Percentiles rank a stretch among this genome's conserved stretches.
Conservation (phyloP, 2,888 invertebrate genomes). For the Tiliacea aurago region DNA sequence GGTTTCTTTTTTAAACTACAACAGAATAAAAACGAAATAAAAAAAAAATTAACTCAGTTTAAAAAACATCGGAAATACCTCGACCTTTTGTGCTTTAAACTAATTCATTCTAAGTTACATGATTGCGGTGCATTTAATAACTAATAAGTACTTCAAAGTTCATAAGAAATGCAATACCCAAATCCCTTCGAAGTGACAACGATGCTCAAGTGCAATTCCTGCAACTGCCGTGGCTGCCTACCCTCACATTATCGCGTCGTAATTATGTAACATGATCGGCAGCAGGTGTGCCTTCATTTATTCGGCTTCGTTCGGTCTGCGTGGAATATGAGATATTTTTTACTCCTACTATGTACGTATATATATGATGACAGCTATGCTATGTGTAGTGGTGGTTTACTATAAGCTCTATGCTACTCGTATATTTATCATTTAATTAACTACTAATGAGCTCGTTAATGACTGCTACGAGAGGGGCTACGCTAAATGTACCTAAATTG, state of each 20-base stretch:
- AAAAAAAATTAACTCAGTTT: too few relatives aligned
- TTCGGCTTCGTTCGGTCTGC: slow-evolving; percentile 49
- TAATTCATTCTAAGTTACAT: too few relatives aligned
- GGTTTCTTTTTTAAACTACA: too few relatives aligned
- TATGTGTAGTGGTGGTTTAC: slow-evolving; percentile 7
- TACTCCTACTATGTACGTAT: neutral
- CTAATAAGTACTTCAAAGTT: too few relatives aligned
- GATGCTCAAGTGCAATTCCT: neutral
- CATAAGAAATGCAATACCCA: too few relatives aligned
- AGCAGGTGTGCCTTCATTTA: slow-evolving; percentile 20
- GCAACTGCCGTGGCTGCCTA: neutral
- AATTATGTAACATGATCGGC: slow-evolving; percentile 36
- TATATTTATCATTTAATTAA: slow-evolving; percentile 20
- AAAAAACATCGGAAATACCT: too few relatives aligned
- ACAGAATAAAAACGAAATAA: too few relatives aligned
- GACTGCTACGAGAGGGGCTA: slow-evolving; percentile 20
- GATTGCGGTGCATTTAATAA: too few relatives aligned
- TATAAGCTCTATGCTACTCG: neutral
- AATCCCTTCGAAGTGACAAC: too few relatives aligned
- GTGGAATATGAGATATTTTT: slow-evolving; percentile 15
- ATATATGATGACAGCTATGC: neutral
- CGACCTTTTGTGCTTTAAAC: too few relatives aligned
- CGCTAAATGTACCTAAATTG: neutral
- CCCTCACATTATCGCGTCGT: slow-evolving; percentile 4
- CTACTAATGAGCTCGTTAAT: slow-evolving; percentile 37